These are phyloP conservation scores for Leiothrix lutea DNA, from an alignment of 2,113 vertebrate species.

Conservation along the genomic window DNA sequence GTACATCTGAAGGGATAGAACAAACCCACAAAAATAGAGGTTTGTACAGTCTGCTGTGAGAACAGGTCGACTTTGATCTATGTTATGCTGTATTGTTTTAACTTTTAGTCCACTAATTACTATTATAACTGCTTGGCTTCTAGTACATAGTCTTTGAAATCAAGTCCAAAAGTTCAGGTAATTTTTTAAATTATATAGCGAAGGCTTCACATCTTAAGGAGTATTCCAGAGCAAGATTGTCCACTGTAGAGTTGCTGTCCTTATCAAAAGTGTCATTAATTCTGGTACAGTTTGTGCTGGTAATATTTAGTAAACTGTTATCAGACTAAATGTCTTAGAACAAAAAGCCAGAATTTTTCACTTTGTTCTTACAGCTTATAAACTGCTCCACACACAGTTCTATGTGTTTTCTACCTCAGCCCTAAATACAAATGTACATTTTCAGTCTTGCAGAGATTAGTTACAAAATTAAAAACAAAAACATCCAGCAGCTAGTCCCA, in stretches of 20 bases:
- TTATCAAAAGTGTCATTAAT: not conserved
- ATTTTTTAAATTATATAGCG: not conserved
- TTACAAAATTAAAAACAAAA: not conserved
- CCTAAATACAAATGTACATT: not conserved
- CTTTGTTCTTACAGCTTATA: not conserved
- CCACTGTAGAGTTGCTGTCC: not conserved
- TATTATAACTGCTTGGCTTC: not conserved
- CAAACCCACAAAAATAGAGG: not conserved
- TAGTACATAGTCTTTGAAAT: not conserved
- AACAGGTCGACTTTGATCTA: not conserved
- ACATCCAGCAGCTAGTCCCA: not conserved
- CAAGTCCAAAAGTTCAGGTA: not conserved
- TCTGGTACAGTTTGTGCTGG: not conserved
- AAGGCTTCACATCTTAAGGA: not conserved
- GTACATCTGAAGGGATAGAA: not conserved
- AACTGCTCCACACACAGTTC: not conserved
- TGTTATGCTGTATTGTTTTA: not conserved
- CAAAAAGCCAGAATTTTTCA: not conserved
- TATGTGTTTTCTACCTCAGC: not conserved
- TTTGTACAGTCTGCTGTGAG: not conserved
- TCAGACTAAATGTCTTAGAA: not conserved
- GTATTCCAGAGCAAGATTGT: not conserved
- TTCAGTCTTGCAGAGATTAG: not conserved
- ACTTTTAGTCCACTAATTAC: not conserved
- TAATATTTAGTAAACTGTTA: not conserved